Evolutionary conservation across 2,797 vertebrate species (phyloP).

Genomic region (Siniperca undulata): DNA sequence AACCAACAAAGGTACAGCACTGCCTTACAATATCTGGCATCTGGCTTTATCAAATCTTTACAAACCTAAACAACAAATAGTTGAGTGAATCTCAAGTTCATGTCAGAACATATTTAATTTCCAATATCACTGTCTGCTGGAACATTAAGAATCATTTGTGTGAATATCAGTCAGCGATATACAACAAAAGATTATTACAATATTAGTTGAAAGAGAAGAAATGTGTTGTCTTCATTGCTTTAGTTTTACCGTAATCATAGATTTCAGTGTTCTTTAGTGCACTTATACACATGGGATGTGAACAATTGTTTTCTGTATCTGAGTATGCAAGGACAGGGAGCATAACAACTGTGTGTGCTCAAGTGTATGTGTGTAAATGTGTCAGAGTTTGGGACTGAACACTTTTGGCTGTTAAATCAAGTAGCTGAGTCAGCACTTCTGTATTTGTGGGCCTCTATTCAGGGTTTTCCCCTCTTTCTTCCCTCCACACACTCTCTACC

Average conservation of each 20-base stretch:
- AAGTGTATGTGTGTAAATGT: background rate
- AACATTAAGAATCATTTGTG: background rate
- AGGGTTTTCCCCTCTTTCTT: conserved; percentile 22
- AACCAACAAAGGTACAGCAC: conserved; percentile 6
- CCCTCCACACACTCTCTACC: conserved; percentile 3
- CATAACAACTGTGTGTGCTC: background rate
- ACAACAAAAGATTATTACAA: background rate
- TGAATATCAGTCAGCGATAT: background rate
- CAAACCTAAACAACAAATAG: background rate
- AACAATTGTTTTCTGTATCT: conserved; percentile 5
- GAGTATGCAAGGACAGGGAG: background rate
- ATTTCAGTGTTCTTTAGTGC: background rate
- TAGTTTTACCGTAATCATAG: conserved; percentile 1
- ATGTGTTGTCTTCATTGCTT: background rate
- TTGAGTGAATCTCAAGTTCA: conserved; percentile 7
- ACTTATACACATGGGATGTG: background rate
- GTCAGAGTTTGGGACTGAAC: conserved; percentile 31
- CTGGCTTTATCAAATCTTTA: conserved; percentile 4
- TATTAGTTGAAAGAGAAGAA: background rate
- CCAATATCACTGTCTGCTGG: background rate
- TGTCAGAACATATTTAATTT: conserved; percentile 3
- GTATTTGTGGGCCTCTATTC: conserved; percentile 37
- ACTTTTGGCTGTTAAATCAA: conserved; percentile 41
- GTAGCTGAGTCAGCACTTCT: conserved; percentile 45
- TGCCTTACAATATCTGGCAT: conserved; percentile 10